A percentile compares a stretch with the other conserved stretches of the same genome.
Conservation (phyloP, 2,113 vertebrate genomes). For the Salminus brasiliensis region DNA sequence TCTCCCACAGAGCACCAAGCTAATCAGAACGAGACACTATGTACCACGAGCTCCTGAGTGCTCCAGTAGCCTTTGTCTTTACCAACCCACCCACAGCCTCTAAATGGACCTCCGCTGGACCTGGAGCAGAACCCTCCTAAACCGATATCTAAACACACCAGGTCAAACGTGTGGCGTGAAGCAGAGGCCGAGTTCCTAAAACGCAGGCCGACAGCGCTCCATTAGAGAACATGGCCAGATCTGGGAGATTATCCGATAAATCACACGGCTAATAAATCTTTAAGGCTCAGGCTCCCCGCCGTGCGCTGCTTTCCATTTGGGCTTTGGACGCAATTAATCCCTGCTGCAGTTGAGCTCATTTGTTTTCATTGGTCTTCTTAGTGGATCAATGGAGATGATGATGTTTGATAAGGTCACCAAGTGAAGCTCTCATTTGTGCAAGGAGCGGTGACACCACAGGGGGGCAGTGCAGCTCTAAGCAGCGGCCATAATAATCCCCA, state of each 20-base stretch:
- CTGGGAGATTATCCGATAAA: constrained; percentile 33
- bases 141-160: constrained; percentile 9
- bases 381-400: constrained; percentile 38
- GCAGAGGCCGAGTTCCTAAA: background rate
- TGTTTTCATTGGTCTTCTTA: constrained; percentile 23
- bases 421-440: constrained; percentile 24
- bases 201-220: constrained; percentile 5
- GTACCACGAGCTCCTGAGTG: background rate
- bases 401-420: constrained; percentile 26
- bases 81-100: background rate
- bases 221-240: background rate
- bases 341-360: constrained; percentile 24
- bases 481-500: background rate
- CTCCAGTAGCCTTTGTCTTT: background rate
- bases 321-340: constrained; percentile 40
- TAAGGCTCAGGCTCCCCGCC: background rate
- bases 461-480: constrained; percentile 53
- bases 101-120: background rate
- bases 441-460: constrained; percentile 51
- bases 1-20: background rate
- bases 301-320: constrained; percentile 1
- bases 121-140: background rate
- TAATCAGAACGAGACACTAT: background rate
- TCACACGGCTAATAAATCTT: constrained; percentile 42
- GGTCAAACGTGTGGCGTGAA: background rate